phyloP scores from a whole-genome alignment of 2,888 invertebrate species.

The Brenthis ino region DNA sequence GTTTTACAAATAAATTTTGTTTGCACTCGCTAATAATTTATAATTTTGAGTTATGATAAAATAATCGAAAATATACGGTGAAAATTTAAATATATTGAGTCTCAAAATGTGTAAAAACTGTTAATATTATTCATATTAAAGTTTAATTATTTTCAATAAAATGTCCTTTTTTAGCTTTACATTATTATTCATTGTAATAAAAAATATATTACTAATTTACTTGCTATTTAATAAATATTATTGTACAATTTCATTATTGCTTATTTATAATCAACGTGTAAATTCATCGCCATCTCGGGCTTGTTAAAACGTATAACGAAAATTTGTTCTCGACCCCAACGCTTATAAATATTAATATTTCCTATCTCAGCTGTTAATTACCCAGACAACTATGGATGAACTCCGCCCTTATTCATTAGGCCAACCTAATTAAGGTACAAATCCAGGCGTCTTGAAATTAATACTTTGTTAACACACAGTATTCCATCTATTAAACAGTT shows the following conservation, averaged over 20 bases:
- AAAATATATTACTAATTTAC: neutral
- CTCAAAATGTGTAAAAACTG: too few species aligned
- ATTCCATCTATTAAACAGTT: too few species aligned
- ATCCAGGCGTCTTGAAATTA: conserved; percentile 55
- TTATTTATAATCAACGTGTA: conserved; percentile 56
- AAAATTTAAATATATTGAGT: too few species aligned
- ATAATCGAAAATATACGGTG: too few species aligned
- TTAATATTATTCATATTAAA: too few species aligned
- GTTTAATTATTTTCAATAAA: too few species aligned
- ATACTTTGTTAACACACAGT: conserved; percentile 53
- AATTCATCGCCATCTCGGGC: conserved; percentile 61
- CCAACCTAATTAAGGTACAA: conserved; percentile 72
- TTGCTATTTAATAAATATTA: conserved; percentile 18
- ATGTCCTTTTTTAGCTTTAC: too few species aligned
- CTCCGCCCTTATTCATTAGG: conserved; percentile 72
- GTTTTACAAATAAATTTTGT: conserved; percentile 59
- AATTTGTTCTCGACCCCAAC: conserved; percentile 54
- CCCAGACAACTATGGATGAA: conserved; percentile 71
- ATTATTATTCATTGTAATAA: too few species aligned
- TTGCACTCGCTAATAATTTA: neutral
- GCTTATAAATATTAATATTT: conserved; percentile 79
- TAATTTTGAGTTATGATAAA: too few species aligned
- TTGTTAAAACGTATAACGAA: conserved; percentile 61
- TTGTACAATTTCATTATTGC: conserved; percentile 35
- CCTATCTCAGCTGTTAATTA: conserved; percentile 76